Percentiles rank a stretch among this genome's conserved stretches.
Conservation (phyloP, 2,888 invertebrate genomes). For the Luperina nickerlii region DNA sequence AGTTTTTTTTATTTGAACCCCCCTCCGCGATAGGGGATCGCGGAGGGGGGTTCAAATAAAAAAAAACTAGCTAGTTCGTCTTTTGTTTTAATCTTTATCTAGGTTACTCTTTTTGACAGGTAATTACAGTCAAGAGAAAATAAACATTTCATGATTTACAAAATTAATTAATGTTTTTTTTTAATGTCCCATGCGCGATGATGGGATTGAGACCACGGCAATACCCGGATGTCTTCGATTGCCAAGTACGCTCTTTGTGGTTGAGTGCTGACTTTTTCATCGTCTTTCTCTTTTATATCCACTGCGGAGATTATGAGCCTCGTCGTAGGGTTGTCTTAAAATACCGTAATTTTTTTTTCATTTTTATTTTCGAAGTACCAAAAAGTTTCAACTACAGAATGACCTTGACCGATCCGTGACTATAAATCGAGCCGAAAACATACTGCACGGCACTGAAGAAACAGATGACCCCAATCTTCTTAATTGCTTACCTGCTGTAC, state of each 20-base stretch:
- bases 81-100: too few relatives aligned
- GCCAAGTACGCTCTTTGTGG: neutral
- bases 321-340: neutral
- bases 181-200: too few relatives aligned
- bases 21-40: too few relatives aligned
- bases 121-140: too few relatives aligned
- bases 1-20: neutral
- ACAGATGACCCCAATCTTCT: conserved; percentile 38
- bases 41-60: too few relatives aligned
- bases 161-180: too few relatives aligned
- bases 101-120: too few relatives aligned
- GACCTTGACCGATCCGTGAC: neutral
- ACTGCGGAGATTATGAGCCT: too few relatives aligned
- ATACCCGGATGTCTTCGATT: too few relatives aligned
- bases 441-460: conserved; percentile 10
- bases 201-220: too few relatives aligned
- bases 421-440: conserved; percentile 37
- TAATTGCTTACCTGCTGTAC: conserved; percentile 41
- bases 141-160: too few relatives aligned
- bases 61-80: too few relatives aligned
- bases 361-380: neutral
- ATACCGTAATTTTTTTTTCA: neutral
- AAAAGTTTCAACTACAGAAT: neutral
- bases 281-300: neutral
- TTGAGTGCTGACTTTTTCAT: neutral